Evolutionary conservation across 2,888 invertebrate genomes (phyloP).

Genomic region (Hyposoter dolosus): DNA sequence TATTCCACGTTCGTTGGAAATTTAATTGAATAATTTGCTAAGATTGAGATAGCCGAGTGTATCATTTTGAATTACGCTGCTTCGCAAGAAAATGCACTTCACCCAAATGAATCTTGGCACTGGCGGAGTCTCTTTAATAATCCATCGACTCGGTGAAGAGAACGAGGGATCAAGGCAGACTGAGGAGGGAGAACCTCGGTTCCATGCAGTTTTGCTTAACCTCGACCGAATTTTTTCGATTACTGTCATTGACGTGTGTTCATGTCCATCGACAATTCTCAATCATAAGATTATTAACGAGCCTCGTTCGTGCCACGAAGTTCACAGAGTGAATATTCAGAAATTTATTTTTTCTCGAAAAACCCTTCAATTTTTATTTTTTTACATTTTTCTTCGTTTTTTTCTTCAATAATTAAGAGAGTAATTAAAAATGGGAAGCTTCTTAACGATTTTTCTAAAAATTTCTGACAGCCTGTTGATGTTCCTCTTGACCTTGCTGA

Average conservation of each 20-base stretch:
- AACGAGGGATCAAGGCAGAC: background rate
- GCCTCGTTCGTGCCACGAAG: background rate
- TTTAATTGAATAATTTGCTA: constrained; percentile 45
- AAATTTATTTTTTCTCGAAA: too few species aligned
- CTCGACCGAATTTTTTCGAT: constrained; percentile 14
- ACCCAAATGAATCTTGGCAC: constrained; percentile 23
- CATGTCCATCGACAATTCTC: background rate
- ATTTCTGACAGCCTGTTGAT: background rate
- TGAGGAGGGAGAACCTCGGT: background rate
- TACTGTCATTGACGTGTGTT: constrained; percentile 33
- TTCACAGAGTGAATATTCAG: too few species aligned
- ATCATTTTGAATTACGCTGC: constrained; percentile 29
- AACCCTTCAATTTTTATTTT: too few species aligned
- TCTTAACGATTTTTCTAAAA: background rate
- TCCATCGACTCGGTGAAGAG: background rate
- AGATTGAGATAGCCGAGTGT: constrained; percentile 25
- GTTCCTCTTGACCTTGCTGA: background rate
- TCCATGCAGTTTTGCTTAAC: background rate
- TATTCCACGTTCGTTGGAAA: constrained; percentile 11
- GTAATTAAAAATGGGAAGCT: background rate
- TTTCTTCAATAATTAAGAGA: background rate
- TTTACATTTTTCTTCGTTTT: too few species aligned
- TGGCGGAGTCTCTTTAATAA: constrained; percentile 9
- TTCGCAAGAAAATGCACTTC: constrained; percentile 1
- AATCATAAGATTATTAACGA: background rate